Evolutionary conservation across 2,888 invertebrate genomes (phyloP), one percentile per base, ranked within the genome.

Genomic region (Cenopis cana): DNA sequence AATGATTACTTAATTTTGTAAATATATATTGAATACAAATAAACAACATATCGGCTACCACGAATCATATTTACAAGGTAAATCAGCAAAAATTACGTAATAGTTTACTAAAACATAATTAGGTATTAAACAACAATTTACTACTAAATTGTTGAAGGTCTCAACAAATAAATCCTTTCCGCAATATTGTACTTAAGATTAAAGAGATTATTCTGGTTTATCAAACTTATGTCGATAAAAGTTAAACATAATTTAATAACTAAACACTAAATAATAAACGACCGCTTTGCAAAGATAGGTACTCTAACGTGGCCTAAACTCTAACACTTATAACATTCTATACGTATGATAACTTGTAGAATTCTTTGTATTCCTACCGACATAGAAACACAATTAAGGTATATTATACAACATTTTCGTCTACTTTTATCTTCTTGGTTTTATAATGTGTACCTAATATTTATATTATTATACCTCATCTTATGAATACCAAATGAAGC

Each of bases 71-170:
- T 49, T 49, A 49, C 36, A 14, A 62, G 62, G 20, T 20, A 36
- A 62, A 62, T 14, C 4, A 14, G 12, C 33, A 18, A 36, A n/a
- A 18, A 64, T 38, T 52, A 52, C 52, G 62, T 52, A 54, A 54
- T 64, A 62, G n/a, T 46, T n/a, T 8, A 46, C 6, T 46, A 46
- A 46, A 46, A n/a, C 1, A 8, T 46, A 41, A 12, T 61, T 49
- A 52, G 14, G 24, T 24, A 24, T 24, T 52, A 11, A 24, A 12
- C 12, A 24, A 52, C 3, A 33, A 33, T 8, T 33, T 33, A 33
- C 6, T 4, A 29, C 5, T 4, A 29, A 5, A 4, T 4, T 5
- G 2, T 4, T 4, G 29, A 33, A 33, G 3, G 9, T 33, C 5
- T 8, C 33, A n/a, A 6, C 33, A 3, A 33, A 8, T 8, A 5